Evolutionary conservation across 2,888 invertebrate species (phyloP).

Genomic region (Leucoma salicis): DNA sequence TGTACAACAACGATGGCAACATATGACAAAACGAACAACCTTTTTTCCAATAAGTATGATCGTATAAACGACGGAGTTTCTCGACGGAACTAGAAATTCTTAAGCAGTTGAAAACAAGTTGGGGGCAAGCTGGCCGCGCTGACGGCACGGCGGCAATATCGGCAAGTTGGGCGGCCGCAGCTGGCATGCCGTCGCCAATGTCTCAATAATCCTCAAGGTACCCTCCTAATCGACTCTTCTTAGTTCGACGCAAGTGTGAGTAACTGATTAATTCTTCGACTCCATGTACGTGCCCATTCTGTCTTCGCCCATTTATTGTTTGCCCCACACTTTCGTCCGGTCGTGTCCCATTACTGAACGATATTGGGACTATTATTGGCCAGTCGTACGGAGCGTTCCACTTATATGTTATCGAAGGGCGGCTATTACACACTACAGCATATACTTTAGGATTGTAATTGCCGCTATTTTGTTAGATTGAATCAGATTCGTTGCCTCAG

Average conservation of each 20-base stretch:
- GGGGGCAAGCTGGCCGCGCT: conserved; percentile 57
- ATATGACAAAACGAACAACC: conserved; percentile 47
- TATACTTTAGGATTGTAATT: conserved; percentile 71
- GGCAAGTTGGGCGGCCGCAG: conserved; percentile 71
- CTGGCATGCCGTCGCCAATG: conserved; percentile 72
- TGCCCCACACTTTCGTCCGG: conserved; percentile 61
- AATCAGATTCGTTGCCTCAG: conserved; percentile 57
- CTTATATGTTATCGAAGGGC: conserved; percentile 69
- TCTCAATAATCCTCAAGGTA: conserved; percentile 80
- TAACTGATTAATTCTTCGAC: conserved; percentile 79
- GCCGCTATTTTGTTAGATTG: conserved; percentile 70
- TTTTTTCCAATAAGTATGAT: conserved; percentile 70
- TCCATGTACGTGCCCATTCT: conserved; percentile 65
- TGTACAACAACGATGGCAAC: conserved; percentile 45
- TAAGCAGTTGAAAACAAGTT: conserved; percentile 76
- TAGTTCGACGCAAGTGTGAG: conserved; percentile 78
- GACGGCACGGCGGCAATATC: conserved; percentile 64
- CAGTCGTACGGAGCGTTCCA: conserved; percentile 51
- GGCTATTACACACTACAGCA: conserved; percentile 57
- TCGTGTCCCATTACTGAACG: conserved; percentile 69
- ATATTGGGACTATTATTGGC: conserved; percentile 72
- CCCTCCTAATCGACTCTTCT: conserved; percentile 80
- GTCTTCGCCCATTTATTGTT: conserved; percentile 69
- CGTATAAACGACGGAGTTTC: conserved; percentile 71
- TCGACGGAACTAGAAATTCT: conserved; percentile 57